These are phyloP conservation scores for Poecile montanus DNA, from an alignment of 2,797 vertebrate genomes.

Conservation along the genomic window DNA sequence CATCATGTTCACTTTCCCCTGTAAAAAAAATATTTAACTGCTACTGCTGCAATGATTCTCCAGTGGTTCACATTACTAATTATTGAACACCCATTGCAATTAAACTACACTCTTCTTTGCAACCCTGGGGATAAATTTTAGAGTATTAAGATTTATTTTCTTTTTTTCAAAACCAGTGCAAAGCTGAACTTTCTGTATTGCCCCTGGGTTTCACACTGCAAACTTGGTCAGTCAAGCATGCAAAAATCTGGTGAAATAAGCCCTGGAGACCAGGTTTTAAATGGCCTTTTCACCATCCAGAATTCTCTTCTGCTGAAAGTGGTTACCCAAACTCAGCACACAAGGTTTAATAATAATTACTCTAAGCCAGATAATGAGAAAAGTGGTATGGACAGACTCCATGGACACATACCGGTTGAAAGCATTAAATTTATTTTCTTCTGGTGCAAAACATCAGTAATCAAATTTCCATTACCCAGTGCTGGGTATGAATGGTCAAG, in stretches of 20 bases:
- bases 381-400: background rate
- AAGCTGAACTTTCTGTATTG: background rate
- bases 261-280: background rate
- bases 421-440: background rate
- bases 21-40: background rate
- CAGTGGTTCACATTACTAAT: background rate
- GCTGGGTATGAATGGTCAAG: background rate
- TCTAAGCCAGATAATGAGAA: background rate
- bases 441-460: constrained; percentile 18
- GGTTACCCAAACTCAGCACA: background rate
- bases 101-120: background rate
- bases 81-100: background rate
- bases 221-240: background rate
- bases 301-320: background rate
- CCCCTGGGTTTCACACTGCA: background rate
- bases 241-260: constrained; percentile 36
- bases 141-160: background rate
- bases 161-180: background rate
- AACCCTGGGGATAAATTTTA: background rate
- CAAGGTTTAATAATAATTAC: background rate
- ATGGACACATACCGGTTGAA: background rate
- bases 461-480: constrained; percentile 1
- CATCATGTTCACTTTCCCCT: background rate
- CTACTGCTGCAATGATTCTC: background rate
- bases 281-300: background rate